Percentiles rank a stretch among this genome's conserved stretches.
These are phyloP conservation scores for Acestrorhynchus altus DNA, from an alignment of 2,797 vertebrate species.

Conservation along the genomic window DNA sequence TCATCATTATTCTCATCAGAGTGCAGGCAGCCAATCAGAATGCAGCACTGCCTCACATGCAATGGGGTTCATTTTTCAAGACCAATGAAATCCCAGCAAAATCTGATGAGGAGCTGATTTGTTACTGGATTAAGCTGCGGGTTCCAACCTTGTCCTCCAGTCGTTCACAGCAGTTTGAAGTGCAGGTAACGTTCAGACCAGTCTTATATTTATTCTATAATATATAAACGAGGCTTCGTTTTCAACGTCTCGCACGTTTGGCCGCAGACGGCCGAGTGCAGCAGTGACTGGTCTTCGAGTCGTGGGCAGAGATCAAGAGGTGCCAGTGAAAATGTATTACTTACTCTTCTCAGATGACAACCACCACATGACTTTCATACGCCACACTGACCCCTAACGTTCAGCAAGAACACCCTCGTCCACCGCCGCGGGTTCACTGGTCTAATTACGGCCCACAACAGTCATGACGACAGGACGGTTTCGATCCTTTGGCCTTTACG, in stretches of 20 bases:
- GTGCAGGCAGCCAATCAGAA: not conserved
- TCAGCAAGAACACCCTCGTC: constrained; percentile 24
- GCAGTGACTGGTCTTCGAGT: constrained; percentile 5
- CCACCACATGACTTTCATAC: constrained; percentile 39
- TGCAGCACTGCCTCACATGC: not conserved
- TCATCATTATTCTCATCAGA: not conserved
- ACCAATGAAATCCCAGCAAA: not conserved
- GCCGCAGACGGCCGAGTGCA: constrained; percentile 5
- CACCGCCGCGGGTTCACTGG: constrained; percentile 16
- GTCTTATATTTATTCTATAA: too few relatives aligned
- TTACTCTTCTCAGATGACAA: constrained; percentile 46
- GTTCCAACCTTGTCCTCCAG: too few relatives aligned
- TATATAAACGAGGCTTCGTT: not conserved
- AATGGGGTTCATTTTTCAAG: not conserved
- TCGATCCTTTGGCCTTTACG: not conserved
- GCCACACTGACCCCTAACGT: constrained; percentile 39
- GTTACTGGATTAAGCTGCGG: too few relatives aligned
- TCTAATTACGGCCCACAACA: not conserved
- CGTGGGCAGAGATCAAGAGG: constrained; percentile 34
- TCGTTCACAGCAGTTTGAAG: too few relatives aligned
- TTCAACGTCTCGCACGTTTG: constrained; percentile 23
- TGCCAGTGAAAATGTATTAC: constrained; percentile 42
- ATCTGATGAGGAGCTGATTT: too few relatives aligned
- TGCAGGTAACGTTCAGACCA: too few relatives aligned
- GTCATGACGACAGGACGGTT: not conserved